Evolutionary conservation across 2,113 vertebrate species (phyloP).

Genomic region (Polypterus bichir): DNA sequence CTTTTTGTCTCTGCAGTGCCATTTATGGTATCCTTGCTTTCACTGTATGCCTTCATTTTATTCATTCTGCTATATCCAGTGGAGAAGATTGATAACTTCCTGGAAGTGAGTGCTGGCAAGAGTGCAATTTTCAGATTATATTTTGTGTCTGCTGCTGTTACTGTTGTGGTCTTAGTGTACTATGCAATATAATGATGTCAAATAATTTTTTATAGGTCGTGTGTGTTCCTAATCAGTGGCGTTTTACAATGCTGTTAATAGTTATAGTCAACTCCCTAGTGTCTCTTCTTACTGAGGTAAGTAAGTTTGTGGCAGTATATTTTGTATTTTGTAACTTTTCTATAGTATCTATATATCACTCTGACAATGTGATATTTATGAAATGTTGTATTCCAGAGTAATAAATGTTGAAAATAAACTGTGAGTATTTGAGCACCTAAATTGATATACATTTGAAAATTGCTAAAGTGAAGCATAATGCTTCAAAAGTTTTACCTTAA

Average conservation of each 20-base stretch:
- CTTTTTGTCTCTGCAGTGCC: slow-evolving; percentile 37
- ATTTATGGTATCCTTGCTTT: slow-evolving; percentile 40
- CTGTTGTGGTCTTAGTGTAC: not conserved
- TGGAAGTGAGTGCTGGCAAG: slow-evolving; percentile 58
- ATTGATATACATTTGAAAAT: too few relatives aligned
- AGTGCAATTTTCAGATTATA: too few relatives aligned
- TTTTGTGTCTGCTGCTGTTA: not conserved
- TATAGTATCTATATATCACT: too few relatives aligned
- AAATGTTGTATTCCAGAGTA: too few relatives aligned
- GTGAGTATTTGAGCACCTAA: too few relatives aligned
- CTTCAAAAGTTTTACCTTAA: too few relatives aligned
- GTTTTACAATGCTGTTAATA: slow-evolving; percentile 59
- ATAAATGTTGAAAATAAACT: too few relatives aligned
- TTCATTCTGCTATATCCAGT: slow-evolving; percentile 78
- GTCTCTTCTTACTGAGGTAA: slow-evolving; percentile 79
- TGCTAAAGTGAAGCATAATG: too few relatives aligned
- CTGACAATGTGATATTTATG: too few relatives aligned
- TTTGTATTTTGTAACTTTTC: too few relatives aligned
- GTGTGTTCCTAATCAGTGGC: slow-evolving; percentile 79
- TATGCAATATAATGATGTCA: not conserved
- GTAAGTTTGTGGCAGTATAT: slow-evolving; percentile 19
- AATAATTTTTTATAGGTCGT: slow-evolving; percentile 59
- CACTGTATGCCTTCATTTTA: slow-evolving; percentile 49
- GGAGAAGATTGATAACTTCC: slow-evolving; percentile 48
- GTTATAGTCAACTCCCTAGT: slow-evolving; percentile 61